Evolutionary conservation across 1,140 invertebrate genomes (phyloP).

Genomic region (Caenorhabditis inopinata): DNA sequence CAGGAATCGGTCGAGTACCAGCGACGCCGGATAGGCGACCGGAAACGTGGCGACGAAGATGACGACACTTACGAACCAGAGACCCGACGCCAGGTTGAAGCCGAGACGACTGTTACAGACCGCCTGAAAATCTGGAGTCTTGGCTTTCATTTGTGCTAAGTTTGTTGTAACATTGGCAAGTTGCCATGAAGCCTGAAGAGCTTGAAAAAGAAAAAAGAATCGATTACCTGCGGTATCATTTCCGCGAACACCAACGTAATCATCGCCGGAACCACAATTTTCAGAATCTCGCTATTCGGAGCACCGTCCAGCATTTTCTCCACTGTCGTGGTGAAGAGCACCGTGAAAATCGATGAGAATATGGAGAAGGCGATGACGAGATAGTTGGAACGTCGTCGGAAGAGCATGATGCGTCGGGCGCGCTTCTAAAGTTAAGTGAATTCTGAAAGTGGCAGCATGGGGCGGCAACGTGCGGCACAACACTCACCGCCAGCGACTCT

Average conservation of each 20-base stretch:
- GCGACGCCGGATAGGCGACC: conserved; percentile 5
- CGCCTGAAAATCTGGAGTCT: not conserved
- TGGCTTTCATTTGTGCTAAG: too few relatives aligned
- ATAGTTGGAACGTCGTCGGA: not conserved
- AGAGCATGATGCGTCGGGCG: not conserved
- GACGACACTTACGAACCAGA: not conserved
- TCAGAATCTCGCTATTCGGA: not conserved
- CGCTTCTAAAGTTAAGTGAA: not conserved
- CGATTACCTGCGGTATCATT: not conserved
- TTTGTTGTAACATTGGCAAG: too few relatives aligned
- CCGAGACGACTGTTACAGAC: not conserved
- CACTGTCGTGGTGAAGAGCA: not conserved
- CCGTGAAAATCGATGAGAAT: not conserved
- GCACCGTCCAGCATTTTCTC: conserved; percentile 10
- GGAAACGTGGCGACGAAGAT: conserved; percentile 15
- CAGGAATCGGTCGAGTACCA: not conserved
- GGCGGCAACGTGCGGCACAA: too few relatives aligned
- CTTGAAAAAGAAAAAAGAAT: not conserved
- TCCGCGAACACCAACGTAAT: not conserved
- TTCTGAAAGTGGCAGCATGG: too few relatives aligned
- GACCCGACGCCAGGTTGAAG: not conserved
- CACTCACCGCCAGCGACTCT: not conserved
- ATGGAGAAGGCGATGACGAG: not conserved
- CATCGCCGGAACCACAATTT: not conserved
- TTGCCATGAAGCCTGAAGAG: not conserved